A percentile compares a stretch with the other conserved stretches of the same genome.
phyloP scores from a whole-genome alignment of 2,797 vertebrate genomes.

The Gymnoscopelus microlampas region DNA sequence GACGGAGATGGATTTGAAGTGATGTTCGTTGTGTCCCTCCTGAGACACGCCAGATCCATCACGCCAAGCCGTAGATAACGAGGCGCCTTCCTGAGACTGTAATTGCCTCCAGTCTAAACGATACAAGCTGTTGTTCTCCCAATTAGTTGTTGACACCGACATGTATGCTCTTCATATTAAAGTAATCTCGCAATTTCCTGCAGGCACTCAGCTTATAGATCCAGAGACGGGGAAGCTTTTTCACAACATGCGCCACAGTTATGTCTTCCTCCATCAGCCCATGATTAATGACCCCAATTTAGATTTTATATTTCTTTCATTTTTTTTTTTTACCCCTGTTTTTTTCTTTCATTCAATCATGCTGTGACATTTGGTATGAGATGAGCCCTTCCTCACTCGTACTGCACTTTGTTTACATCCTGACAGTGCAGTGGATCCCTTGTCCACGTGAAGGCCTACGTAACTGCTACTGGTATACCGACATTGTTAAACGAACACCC shows the following conservation, averaged over 20 bases:
- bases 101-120: constrained; percentile 50
- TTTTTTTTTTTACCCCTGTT: too few species aligned
- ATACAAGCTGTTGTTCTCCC: constrained; percentile 57
- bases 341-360: constrained; percentile 74
- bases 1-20: constrained; percentile 2
- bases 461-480: constrained; percentile 52
- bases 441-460: too few species aligned
- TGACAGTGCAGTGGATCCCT: constrained; percentile 57
- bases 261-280: constrained; percentile 35
- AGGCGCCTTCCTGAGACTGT: constrained; percentile 38
- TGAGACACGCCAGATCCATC: constrained; percentile 22
- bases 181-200: constrained; percentile 78
- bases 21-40: constrained; percentile 9
- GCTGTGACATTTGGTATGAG: constrained; percentile 77
- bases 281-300: constrained; percentile 85
- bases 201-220: constrained; percentile 65
- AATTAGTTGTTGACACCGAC: constrained; percentile 67
- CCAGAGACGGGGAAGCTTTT: constrained; percentile 64
- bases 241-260: constrained; percentile 69
- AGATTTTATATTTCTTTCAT: constrained; percentile 56
- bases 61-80: constrained; percentile 43
- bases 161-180: constrained; percentile 63
- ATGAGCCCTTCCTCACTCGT: constrained; percentile 66
- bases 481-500: neutral
- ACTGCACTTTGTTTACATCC: constrained; percentile 68